A percentile compares a stretch with the other conserved stretches of the same genome.
Evolutionary conservation across 1,140 invertebrate species (phyloP).

Genomic region (Goniozus legneri): DNA sequence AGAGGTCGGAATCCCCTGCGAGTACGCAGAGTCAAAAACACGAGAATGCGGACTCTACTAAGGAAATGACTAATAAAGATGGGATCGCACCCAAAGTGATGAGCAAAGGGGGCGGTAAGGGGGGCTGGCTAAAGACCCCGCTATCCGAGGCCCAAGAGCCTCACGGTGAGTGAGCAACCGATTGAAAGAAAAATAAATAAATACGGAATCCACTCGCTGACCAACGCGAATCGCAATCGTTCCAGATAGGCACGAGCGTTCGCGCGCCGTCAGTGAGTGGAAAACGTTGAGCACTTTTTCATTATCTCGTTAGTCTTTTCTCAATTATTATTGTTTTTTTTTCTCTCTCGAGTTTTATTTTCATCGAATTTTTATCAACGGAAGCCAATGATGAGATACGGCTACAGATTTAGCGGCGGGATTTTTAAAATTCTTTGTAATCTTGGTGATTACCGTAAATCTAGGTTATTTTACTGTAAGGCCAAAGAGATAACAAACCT

Average conservation of each 20-base stretch:
- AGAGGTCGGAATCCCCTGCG: constrained; percentile 52
- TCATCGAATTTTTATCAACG: too few species aligned
- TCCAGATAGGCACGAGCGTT: background rate
- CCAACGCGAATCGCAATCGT: background rate
- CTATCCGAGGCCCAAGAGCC: constrained; percentile 56
- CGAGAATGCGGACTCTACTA: constrained; percentile 50
- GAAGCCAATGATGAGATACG: constrained; percentile 51
- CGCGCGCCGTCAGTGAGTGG: constrained; percentile 24
- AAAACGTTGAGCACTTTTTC: constrained; percentile 17
- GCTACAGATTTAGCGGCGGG: constrained; percentile 42
- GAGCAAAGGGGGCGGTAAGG: constrained; percentile 55
- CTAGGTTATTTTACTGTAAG: constrained; percentile 48
- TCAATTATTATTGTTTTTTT: too few species aligned
- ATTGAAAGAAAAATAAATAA: constrained; percentile 31
- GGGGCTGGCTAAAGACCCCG: constrained; percentile 52
- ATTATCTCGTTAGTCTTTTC: constrained; percentile 25
- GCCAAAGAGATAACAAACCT: constrained; percentile 50
- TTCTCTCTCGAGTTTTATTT: too few species aligned
- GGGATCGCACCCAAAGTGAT: constrained; percentile 50
- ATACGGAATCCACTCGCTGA: background rate
- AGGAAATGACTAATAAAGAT: constrained; percentile 54
- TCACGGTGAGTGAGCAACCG: constrained; percentile 55
- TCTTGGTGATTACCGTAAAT: constrained; percentile 49
- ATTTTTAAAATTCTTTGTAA: constrained; percentile 52
- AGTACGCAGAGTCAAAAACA: constrained; percentile 49